Evolutionary conservation across 1,140 invertebrate genomes (phyloP), one percentile per base, ranked within the genome.

Genomic region (Zelostemma sp.): DNA sequence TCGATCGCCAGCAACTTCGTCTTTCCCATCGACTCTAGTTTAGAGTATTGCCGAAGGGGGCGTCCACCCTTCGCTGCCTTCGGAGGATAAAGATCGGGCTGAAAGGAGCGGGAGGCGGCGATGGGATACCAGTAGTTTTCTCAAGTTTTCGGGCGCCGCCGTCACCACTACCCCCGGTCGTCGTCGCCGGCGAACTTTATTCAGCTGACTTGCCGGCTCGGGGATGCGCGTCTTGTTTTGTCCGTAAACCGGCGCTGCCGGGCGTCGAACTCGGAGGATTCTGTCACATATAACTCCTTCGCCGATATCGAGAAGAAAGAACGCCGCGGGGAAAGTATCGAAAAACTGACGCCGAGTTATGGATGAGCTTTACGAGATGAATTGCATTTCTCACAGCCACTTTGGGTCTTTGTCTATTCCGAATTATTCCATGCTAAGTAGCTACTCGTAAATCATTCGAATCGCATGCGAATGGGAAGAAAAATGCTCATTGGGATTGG

Each of bases 81-180:
- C 16, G 11, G 35, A n/a, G 16, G 43, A 56, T 51, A 45, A 61
- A 53, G 41, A 49, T 46, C 45, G 45, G 11, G 6, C 6, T 1
- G 12, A 56, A 56, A 46, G 55, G 21, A 35, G 43, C 1, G 19
- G 33, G 41, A 28, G n/a, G 11, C 3, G 19, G 21, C 12, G 60
- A 33, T n/a, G 19, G 62, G 43, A 67, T 62, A 73, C 76, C 75
- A 59, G 47, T 56, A 79, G 74, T 79, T 79, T 74, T 59, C 35
- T 38, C 69, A 79, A 79, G 75, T 78, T 79, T 78, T 77, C 76
- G 75, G 72, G 72, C 75, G 75, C 74, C 75, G 63, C 49, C 46
- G 28, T 46, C 16, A 45, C 55, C 59, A 47, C 46, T 56, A 46
- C 45, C 18, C 38, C 48, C 15, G 25, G 19, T n/a, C 14, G 31